Base-by-base conservation (phyloP, 2,113 vertebrate genomes). In the Gasterosteus aculeatus region DNA sequence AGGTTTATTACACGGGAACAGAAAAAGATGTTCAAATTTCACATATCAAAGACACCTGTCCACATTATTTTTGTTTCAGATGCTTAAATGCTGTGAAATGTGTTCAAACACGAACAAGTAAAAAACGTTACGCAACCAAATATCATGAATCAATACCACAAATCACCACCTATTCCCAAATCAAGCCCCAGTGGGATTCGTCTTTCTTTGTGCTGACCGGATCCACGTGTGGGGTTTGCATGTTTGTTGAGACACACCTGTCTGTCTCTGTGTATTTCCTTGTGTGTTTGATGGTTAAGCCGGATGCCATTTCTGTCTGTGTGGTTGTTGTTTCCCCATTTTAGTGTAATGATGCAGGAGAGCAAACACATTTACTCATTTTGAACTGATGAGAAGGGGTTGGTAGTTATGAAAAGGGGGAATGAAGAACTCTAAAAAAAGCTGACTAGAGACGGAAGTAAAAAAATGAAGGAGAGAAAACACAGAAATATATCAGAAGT, bases 251-350 rank as follows among this genome's bases (percentile, higher is more conserved):
- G 47, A 64, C 22, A 51, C 72, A 74, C 61, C 72, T 75, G 66
- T 63, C 16, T 38, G 42, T 51, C 1, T 67, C 31, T 77, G 26
- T 69, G 7, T 49, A 3, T 38, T 7, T 38, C 35, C 35, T 7
- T 49, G 18, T 18, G 16, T 9, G 49, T 19, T n/a, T 51, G 49
- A 46, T 2, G 44, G 44, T 3, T 14, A 44, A 44, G 12, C 42
- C 14, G 41, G 41, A 42, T 42, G 41, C 41, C 41, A 42, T 12
- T 49, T 18, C 44, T 51, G 49, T 51, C 10, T n/a, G 49, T 51
- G 19, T 51, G 49, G 77, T 71, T 86, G 85, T 67, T 71, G 74
- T 78, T 73, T 69, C 29, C 18, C 7, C 38, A 14, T 59, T 46
- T 49, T 19, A 31, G 15, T 56, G 39, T 7, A 5, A 14, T 26